These are phyloP conservation scores for Arion vulgaris DNA, from an alignment of 1,140 invertebrate genomes.

Conservation along the genomic window DNA sequence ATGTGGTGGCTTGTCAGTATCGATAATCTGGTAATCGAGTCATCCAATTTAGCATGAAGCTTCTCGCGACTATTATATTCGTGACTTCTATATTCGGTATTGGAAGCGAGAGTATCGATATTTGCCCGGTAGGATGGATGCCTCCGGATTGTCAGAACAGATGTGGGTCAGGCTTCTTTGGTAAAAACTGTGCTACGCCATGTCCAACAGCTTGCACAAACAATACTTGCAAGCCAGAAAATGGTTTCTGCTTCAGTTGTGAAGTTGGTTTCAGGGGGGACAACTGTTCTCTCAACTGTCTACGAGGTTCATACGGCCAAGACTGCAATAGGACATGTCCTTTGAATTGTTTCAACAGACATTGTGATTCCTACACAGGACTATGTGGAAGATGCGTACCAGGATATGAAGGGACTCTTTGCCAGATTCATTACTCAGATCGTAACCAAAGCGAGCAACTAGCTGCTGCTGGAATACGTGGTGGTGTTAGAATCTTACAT, in stretches of 20 bases:
- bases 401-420: neutral
- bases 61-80: neutral
- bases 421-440: neutral
- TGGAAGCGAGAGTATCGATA: neutral
- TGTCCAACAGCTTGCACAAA: conserved; percentile 1
- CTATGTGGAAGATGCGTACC: neutral
- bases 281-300: neutral
- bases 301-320: neutral
- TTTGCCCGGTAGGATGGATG: neutral
- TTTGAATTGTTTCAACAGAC: neutral
- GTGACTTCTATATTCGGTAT: neutral
- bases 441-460: neutral
- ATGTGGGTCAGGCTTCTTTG: neutral
- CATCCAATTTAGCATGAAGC: neutral
- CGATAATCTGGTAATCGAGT: neutral
- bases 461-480: neutral
- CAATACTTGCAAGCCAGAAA: neutral
- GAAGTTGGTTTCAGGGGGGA: neutral
- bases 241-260: neutral
- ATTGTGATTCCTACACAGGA: neutral
- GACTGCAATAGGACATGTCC: neutral
- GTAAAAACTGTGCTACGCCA: neutral
- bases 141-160: neutral
- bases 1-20: neutral
- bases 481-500: neutral